Evolutionary conservation across 2,797 vertebrate genomes (phyloP).

Genomic region (Manis crassicaudata): DNA sequence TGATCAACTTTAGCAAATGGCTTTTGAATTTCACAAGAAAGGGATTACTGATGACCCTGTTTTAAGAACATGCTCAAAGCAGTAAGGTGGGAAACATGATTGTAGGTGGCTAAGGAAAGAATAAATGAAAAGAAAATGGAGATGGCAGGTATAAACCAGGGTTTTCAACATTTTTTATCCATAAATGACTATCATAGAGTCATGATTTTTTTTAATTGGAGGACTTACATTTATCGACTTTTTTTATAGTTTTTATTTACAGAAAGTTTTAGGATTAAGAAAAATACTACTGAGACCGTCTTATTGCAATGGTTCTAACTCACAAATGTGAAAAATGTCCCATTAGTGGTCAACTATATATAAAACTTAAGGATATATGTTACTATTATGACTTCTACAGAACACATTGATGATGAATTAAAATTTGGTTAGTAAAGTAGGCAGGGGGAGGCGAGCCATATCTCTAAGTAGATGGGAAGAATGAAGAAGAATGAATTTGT

Average conservation of each 20-base stretch:
- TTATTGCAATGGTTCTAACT: neutral
- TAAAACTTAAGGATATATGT: neutral
- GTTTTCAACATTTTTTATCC: neutral
- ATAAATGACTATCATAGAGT: neutral
- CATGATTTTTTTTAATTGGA: neutral
- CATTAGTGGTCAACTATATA: neutral
- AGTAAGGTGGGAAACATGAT: neutral
- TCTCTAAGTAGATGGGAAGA: neutral
- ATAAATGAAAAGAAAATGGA: neutral
- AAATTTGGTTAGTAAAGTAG: neutral
- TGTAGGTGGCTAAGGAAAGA: neutral
- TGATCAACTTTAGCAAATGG: neutral
- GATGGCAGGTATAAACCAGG: neutral
- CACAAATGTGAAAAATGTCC: neutral
- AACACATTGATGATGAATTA: neutral
- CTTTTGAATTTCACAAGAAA: conserved; percentile 26
- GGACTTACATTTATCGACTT: neutral
- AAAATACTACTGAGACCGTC: neutral
- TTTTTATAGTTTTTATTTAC: neutral
- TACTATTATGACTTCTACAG: neutral
- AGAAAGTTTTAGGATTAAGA: neutral
- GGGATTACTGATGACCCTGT: neutral
- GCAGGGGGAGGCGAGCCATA: neutral
- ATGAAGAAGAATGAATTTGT: neutral
- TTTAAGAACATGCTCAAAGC: conserved; percentile 31